These are phyloP conservation scores for Melanchra persicariae DNA, from an alignment of 2,888 invertebrate genomes.

Conservation along the genomic window DNA sequence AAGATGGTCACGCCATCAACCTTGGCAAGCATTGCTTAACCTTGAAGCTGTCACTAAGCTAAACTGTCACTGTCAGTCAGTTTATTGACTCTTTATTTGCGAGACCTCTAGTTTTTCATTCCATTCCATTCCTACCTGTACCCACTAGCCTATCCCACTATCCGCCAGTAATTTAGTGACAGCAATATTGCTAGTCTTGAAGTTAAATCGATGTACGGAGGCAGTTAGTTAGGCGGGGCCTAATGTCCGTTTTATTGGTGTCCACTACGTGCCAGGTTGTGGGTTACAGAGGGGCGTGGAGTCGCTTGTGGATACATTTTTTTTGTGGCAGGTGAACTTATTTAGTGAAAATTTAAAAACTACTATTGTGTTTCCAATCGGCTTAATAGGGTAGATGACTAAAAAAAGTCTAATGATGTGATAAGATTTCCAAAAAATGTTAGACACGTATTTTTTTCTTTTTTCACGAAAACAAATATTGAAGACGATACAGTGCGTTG, in stretches of 20 bases:
- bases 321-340: not conserved
- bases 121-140: not conserved
- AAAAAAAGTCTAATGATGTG: too few species aligned
- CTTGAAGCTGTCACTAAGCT: too few species aligned
- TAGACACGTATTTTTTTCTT: too few species aligned
- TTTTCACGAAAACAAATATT: too few species aligned
- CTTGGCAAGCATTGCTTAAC: too few species aligned
- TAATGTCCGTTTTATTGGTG: slow-evolving; percentile 79
- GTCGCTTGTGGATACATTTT: not conserved
- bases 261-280: slow-evolving; percentile 70
- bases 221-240: slow-evolving; percentile 63
- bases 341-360: not conserved
- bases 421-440: too few species aligned
- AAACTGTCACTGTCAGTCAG: not conserved
- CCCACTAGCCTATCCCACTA: not conserved
- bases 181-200: slow-evolving; percentile 58
- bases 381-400: too few species aligned
- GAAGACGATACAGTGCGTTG: too few species aligned
- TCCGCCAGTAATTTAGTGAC: slow-evolving; percentile 55
- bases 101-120: not conserved
- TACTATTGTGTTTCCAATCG: too few species aligned
- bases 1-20: too few species aligned
- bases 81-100: not conserved
- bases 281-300: slow-evolving; percentile 50
- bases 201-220: slow-evolving; percentile 64